A percentile compares a stretch with the other conserved stretches of the same genome.
Conservation (phyloP, 2,797 vertebrate genomes). For the Geotria australis region DNA sequence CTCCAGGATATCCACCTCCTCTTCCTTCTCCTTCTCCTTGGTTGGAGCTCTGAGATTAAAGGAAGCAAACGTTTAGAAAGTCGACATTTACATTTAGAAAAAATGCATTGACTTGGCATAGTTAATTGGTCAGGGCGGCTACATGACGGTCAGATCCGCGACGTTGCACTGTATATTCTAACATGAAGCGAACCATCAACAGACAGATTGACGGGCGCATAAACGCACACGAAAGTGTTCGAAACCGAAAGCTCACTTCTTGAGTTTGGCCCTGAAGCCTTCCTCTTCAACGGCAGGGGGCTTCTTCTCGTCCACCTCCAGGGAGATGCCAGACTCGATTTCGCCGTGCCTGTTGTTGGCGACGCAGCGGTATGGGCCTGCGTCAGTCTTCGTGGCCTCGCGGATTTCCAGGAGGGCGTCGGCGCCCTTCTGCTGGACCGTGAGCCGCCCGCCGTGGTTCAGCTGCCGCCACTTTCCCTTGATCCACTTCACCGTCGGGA, state of each 20-base stretch:
- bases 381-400: slow-evolving; percentile 68
- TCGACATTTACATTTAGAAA: too few species aligned
- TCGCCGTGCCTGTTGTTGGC: slow-evolving; percentile 68
- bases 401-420: slow-evolving; percentile 66
- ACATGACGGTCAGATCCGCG: too few species aligned
- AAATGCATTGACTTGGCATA: too few species aligned
- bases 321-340: slow-evolving; percentile 46
- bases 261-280: slow-evolving; percentile 48
- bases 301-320: slow-evolving; percentile 47
- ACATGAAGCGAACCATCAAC: too few species aligned
- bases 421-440: slow-evolving; percentile 51
- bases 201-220: too few species aligned
- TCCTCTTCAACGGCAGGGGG: slow-evolving; percentile 36
- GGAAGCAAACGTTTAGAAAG: not conserved
- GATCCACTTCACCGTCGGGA: slow-evolving; percentile 89
- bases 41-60: slow-evolving; percentile 33
- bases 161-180: too few species aligned
- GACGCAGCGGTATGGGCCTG: slow-evolving; percentile 68
- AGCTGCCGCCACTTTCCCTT: slow-evolving; percentile 96
- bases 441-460: slow-evolving; percentile 57
- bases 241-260: slow-evolving; percentile 25
- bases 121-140: too few species aligned
- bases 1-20: slow-evolving; percentile 78
- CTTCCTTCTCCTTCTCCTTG: slow-evolving; percentile 53
- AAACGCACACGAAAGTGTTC: slow-evolving; percentile 2